Conservation (phyloP, 37 sponge, comb jelly and placozoan genomes). For the Beroe forskalii region DNA sequence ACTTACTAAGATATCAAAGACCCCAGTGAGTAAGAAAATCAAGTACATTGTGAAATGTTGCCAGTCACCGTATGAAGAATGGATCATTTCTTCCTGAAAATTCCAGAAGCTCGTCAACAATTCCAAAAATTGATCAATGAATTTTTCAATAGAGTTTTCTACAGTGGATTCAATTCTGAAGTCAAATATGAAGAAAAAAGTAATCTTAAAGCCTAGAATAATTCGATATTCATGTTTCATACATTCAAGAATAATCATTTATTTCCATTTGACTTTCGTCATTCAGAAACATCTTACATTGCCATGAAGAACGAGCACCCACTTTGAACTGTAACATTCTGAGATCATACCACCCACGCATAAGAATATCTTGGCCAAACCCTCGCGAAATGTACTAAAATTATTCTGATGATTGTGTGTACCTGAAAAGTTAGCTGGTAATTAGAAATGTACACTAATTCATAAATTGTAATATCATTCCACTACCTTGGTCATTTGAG, state of each 20-base stretch:
- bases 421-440: not conserved
- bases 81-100: not conserved
- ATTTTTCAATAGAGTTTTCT: no score
- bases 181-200: no score
- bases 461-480: no score
- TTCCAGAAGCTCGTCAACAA: no score
- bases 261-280: no score
- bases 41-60: slow-evolving; percentile 44
- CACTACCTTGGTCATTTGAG: no score
- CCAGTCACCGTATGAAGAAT: slow-evolving; percentile 2
- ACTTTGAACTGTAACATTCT: slow-evolving; percentile 24
- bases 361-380: slow-evolving; percentile 1
- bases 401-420: not conserved
- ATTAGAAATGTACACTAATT: not conserved
- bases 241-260: no score
- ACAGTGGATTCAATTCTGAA: no score
- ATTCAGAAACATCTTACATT: no score
- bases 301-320: not conserved
- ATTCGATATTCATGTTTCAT: no score
- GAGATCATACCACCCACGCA: slow-evolving; percentile 26
- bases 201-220: no score
- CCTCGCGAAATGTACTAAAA: not conserved
- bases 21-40: not conserved
- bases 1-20: slow-evolving; percentile 19
- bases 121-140: no score